Percentiles rank a stretch among this genome's conserved stretches.
These are phyloP conservation scores for Ennomos erosarius DNA, from an alignment of 2,888 invertebrate species.

Conservation along the genomic window DNA sequence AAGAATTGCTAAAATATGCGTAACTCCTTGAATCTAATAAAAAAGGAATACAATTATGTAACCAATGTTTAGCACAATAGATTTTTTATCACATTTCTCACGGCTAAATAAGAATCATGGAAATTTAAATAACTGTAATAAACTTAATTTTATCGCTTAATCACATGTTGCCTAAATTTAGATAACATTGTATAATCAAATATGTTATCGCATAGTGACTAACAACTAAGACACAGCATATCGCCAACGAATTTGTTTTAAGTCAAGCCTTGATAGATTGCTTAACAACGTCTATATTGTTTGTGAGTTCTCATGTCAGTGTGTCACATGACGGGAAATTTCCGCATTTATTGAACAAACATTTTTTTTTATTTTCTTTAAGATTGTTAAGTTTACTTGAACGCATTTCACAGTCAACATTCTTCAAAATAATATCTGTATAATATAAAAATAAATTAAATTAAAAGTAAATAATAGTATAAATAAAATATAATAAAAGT, in stretches of 20 bases:
- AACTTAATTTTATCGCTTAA: not conserved
- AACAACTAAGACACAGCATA: conserved; percentile 25
- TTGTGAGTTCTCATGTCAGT: conserved; percentile 41
- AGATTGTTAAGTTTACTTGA: too few relatives aligned
- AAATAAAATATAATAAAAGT: too few relatives aligned
- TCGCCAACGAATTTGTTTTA: conserved; percentile 53
- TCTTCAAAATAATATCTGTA: too few relatives aligned
- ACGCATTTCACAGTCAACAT: too few relatives aligned
- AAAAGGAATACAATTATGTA: too few relatives aligned
- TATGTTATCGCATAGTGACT: conserved; percentile 32
- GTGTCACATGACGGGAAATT: conserved; percentile 57
- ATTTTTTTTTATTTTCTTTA: too few relatives aligned
- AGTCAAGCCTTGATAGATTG: conserved; percentile 60
- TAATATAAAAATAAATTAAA: too few relatives aligned
- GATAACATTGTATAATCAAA: conserved; percentile 22
- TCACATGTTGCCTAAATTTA: conserved; percentile 27
- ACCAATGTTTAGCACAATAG: not conserved
- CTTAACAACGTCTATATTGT: conserved; percentile 42
- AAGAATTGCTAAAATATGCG: too few relatives aligned
- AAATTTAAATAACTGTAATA: not conserved
- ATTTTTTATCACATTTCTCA: not conserved
- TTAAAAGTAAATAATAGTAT: too few relatives aligned
- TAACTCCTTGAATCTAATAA: too few relatives aligned
- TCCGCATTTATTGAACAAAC: conserved; percentile 31
- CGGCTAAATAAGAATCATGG: not conserved